Evolutionary conservation across 2,888 invertebrate species (phyloP).

Genomic region (Pammene fasciana): DNA sequence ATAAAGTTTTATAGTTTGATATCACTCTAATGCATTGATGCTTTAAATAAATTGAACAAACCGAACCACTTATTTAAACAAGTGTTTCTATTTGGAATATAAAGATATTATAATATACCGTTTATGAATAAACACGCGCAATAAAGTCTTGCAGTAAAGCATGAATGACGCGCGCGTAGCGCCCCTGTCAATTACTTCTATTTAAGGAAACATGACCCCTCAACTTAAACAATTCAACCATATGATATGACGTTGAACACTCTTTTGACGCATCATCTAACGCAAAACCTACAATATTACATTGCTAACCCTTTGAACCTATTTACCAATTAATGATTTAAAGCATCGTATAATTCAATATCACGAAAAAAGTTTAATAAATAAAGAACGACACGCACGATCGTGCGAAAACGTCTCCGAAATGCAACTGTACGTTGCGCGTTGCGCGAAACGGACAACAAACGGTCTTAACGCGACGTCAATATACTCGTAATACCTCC

Average conservation of each 20-base stretch:
- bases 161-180: not conserved
- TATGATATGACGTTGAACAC: conserved; percentile 2
- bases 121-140: not conserved
- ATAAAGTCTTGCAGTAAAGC: not conserved
- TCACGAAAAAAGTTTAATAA: not conserved
- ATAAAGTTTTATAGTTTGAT: not conserved
- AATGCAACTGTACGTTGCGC: conserved; percentile 57
- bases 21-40: not conserved
- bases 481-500: no score
- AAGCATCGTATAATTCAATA: not conserved
- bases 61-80: conserved; percentile 22
- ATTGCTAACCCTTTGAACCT: not conserved
- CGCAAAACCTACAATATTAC: not conserved
- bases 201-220: conserved; percentile 17
- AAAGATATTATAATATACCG: not conserved
- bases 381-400: conserved; percentile 57
- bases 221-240: conserved; percentile 10
- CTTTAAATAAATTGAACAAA: conserved; percentile 7
- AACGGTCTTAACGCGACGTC: conserved; percentile 5
- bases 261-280: conserved; percentile 4
- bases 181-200: not conserved
- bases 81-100: conserved; percentile 1
- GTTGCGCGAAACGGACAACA: conserved; percentile 39
- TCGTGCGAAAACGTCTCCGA: conserved; percentile 56
- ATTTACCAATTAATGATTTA: not conserved